phyloP scores from a whole-genome alignment of 2,888 invertebrate genomes.

The Zaprionus lineosus region DNA sequence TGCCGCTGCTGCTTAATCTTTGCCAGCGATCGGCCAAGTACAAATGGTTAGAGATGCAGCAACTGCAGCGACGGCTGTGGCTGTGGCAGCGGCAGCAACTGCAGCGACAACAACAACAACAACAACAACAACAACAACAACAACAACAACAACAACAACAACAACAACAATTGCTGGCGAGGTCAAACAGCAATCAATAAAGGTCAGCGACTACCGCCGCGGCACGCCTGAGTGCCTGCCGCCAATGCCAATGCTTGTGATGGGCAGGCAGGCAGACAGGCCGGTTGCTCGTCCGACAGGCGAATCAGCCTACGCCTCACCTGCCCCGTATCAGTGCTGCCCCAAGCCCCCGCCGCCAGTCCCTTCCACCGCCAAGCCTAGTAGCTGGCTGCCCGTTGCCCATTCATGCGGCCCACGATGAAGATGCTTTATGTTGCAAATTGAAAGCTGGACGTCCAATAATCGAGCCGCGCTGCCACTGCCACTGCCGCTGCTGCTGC shows the following conservation, averaged over 20 bases:
- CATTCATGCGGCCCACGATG: conserved; percentile 79
- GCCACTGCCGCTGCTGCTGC: conserved; percentile 33
- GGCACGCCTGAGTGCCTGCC: conserved; percentile 76
- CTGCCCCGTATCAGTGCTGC: conserved; percentile 19
- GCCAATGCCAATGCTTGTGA: conserved; percentile 63
- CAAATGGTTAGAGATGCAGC: conserved; percentile 73
- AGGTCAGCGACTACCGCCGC: conserved; percentile 78
- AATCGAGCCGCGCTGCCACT: conserved; percentile 53
- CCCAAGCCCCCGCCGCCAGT: not conserved
- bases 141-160: conserved; percentile 35
- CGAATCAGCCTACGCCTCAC: conserved; percentile 55
- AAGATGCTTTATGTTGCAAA: conserved; percentile 80
- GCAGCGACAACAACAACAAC: conserved; percentile 22
- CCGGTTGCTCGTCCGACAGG: conserved; percentile 37
- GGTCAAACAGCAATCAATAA: conserved; percentile 82
- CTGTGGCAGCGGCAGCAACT: conserved; percentile 23
- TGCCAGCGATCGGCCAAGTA: conserved; percentile 71
- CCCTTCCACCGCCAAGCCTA: too few species aligned
- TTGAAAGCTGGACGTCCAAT: conserved; percentile 78
- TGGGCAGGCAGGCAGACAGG: conserved; percentile 27
- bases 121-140: conserved; percentile 20
- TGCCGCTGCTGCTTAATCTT: conserved; percentile 58
- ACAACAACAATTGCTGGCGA: conserved; percentile 62
- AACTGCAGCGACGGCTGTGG: conserved; percentile 20
- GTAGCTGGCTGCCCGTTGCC: conserved; percentile 38